phyloP scores from a whole-genome alignment of 2,113 vertebrate genomes.

The Rhea pennata region DNA sequence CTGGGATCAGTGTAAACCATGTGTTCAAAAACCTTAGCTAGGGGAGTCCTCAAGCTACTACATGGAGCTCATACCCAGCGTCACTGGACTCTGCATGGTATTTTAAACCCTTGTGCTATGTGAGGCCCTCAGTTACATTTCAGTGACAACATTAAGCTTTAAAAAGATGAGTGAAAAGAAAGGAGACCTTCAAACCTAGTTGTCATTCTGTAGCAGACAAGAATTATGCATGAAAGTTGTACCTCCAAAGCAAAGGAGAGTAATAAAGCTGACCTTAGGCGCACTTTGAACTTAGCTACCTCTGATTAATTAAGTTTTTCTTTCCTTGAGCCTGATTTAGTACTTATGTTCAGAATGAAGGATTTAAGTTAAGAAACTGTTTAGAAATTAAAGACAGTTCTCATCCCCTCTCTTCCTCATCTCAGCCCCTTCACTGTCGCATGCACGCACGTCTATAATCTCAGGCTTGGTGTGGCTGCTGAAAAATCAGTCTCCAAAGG shows the following conservation, averaged over 20 bases:
- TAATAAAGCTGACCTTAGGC: conserved; percentile 11
- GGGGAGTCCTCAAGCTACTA: rapidly evolving
- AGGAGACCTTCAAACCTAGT: not conserved
- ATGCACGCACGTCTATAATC: not conserved
- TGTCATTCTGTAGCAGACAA: conserved; percentile 31
- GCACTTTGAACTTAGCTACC: conserved; percentile 48
- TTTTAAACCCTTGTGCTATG: not conserved
- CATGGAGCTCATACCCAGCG: not conserved
- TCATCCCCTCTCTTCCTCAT: conserved; percentile 7
- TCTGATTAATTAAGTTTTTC: conserved; percentile 67
- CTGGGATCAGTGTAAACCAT: not conserved
- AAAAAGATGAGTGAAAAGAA: conserved; percentile 5
- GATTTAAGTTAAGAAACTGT: conserved; percentile 65
- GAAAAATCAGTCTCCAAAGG: not conserved
- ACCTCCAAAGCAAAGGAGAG: not conserved
- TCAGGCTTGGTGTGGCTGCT: not conserved
- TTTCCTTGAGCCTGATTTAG: conserved; percentile 57
- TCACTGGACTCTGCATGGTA: not conserved
- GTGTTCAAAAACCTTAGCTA: not conserved
- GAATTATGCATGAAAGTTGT: conserved; percentile 29
- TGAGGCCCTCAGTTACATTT: not conserved
- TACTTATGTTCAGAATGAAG: conserved; percentile 58
- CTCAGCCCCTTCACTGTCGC: conserved; percentile 2
- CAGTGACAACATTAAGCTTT: not conserved
- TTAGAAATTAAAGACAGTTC: conserved; percentile 50